Conservation (phyloP, 1,140 invertebrate species). For the Neodiprion lecontei region DNA sequence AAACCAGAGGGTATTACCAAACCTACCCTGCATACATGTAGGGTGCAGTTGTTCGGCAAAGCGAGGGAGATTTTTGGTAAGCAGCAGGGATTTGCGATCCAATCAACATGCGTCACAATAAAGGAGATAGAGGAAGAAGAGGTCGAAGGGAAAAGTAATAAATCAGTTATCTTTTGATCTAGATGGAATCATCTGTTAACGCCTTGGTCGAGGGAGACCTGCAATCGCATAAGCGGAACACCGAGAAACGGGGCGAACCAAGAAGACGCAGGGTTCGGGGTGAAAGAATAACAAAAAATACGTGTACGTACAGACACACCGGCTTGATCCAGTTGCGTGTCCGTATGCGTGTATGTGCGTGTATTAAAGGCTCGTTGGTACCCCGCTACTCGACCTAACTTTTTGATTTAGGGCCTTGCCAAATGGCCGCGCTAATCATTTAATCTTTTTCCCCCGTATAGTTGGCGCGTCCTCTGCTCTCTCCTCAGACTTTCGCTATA, state of each 20-base stretch:
- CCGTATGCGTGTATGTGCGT: background rate
- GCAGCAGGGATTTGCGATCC: conserved; percentile 2
- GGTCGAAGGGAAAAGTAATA: conserved; percentile 1
- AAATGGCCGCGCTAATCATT: conserved; percentile 38
- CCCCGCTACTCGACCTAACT: conserved; percentile 22
- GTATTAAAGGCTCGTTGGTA: background rate
- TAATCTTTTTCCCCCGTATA: conserved; percentile 37
- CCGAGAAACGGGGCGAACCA: background rate
- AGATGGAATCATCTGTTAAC: conserved; percentile 15
- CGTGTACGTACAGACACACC: background rate
- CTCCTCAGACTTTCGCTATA: background rate
- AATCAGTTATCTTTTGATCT: conserved; percentile 12
- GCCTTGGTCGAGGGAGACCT: background rate
- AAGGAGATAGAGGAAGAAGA: background rate
- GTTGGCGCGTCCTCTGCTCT: conserved; percentile 34
- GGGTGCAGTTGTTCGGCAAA: background rate
- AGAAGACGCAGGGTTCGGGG: background rate
- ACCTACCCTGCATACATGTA: background rate
- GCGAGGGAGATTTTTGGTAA: conserved; percentile 7
- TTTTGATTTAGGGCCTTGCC: conserved; percentile 32
- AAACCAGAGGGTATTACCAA: too few species aligned
- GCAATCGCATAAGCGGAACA: background rate
- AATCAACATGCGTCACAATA: conserved; percentile 14
- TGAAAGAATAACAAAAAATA: background rate
- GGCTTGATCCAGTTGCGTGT: too few species aligned